Evolutionary conservation across 2,113 vertebrate species (phyloP), one percentile per base, ranked within the genome.

Genomic region (Sinocyclocheilus maitianheensis): DNA sequence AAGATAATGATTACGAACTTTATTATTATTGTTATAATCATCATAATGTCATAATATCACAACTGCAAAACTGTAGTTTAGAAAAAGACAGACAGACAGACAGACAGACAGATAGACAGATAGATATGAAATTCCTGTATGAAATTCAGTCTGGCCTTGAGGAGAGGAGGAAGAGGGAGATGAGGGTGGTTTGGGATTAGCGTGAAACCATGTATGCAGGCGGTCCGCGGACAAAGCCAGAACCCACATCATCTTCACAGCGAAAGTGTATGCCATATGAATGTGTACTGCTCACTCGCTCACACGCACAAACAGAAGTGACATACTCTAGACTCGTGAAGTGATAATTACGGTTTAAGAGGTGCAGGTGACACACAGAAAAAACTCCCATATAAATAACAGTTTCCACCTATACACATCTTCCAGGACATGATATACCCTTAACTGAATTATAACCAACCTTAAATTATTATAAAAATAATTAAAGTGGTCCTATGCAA

Each of bases 331-430:
- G 20, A 79, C 20, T 40, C n/a, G 46, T 24, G 46, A 60, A 88
- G 92, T 91, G 90, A 93, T 93, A 94, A 94, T 93, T 92, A 91
- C 87, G 88, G 91, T 92, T 93, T 92, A 92, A 90, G 90, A 89
- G 86, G 88, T 86, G 90, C 24, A 90, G 91, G 89, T 88, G 92
- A 63, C 55, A 46, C 53, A 75, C 43, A 60, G 20, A 30, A 46
- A 62, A 22, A 37, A 11, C 37, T 43, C 12, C 1, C 4, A 62
- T 80, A 13, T 81, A 81, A 81, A 65, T 7, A 63, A 26, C 37
- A 46, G 22, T 22, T 40, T 63, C 37, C 55, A 26, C 58, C 34
- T 43, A 37, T 22, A 14, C 34, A 48, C 22, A 30, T 60, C 77
- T 77, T 58, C 76, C 16, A 78, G 26, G 11, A n/a, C 58, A 80